Base-by-base conservation (phyloP, 2,888 invertebrate genomes). In the Drosophila mulleri region DNA sequence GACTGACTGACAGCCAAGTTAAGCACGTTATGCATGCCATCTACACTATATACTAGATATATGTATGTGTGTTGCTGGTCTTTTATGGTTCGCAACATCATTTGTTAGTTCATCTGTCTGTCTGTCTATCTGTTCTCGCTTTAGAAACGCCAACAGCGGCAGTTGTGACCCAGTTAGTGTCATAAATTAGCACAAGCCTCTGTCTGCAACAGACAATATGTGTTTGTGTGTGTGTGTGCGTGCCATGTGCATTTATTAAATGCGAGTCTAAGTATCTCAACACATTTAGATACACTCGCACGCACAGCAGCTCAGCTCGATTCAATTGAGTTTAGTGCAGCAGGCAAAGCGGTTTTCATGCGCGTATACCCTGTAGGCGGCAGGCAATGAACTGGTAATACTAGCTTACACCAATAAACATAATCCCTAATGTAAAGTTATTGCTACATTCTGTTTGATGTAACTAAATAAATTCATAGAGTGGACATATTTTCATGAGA, bases 131-230 rank as follows among this genome's bases (percentile, higher is more conserved):
- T 44, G 76, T 72, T 52, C 56, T 48, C 68, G 84, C 84, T 84
- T 89, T 84, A 84, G 87, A 84, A 84, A 84, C 72, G 72, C 69
- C 67, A 67, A 62, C 47, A 54, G 63, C 69, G 44, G 50, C 56
- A 68, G 42, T 75, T 83, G 80, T 83, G 84, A 88, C 84, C 84
- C 84, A 88, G 82, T 79, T 84, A 76, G 71, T 65, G 66, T 58
- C 84, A 76, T 87, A 88, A 84, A 84, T 84, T 84, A 88, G 84
- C 87, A 73, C 84, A 84, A 72, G 59, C 78, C 62, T 67, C 74
- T 50, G 72, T 68, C 74, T 67, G 63, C 64, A 61, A 16, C 65
- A 72, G 68, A 65, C 75, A 68, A 48, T 42, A 29, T 29, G 9
- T 20, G 16, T 20, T 16, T 12, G 32, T 44, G n/a, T n/a, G 29